A percentile compares a stretch with the other conserved stretches of the same genome.
These are phyloP conservation scores for Diorhabda sublineata DNA, from an alignment of 1,140 invertebrate genomes.

Conservation along the genomic window DNA sequence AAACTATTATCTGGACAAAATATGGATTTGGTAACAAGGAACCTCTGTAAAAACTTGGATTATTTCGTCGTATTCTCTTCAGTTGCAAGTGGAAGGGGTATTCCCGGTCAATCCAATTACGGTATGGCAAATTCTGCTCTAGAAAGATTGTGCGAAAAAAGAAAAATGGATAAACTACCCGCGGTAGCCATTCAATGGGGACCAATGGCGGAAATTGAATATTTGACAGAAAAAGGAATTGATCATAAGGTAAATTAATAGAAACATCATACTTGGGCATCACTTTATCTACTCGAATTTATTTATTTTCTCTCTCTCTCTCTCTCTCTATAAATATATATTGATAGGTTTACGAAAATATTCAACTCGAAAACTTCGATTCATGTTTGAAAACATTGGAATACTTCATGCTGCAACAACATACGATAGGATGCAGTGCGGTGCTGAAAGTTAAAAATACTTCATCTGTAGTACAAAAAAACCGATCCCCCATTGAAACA, in stretches of 20 bases:
- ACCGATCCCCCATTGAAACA: conserved; percentile 54
- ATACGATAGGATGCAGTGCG: conserved; percentile 72
- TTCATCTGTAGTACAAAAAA: conserved; percentile 53
- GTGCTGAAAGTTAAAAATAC: conserved; percentile 63
- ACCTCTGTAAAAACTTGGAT: conserved; percentile 19
- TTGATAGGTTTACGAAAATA: conserved; percentile 56
- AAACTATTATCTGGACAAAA: conserved; percentile 79
- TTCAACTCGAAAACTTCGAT: conserved; percentile 75
- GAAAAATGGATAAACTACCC: conserved; percentile 50
- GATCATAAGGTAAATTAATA: not conserved
- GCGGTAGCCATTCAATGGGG: conserved; percentile 59
- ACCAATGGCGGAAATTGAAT: conserved; percentile 52
- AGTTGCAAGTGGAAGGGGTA: conserved; percentile 68
- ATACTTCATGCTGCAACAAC: conserved; percentile 61
- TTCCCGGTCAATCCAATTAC: conserved; percentile 69
- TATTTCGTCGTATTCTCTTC: conserved; percentile 70
- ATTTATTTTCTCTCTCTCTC: not conserved
- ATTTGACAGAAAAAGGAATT: conserved; percentile 48
- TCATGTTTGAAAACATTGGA: conserved; percentile 69
- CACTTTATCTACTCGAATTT: too few relatives aligned
- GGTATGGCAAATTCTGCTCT: conserved; percentile 58
- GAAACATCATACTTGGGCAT: too few relatives aligned
- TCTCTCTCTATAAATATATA: not conserved
- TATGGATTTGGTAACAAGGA: conserved; percentile 63
- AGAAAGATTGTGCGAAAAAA: conserved; percentile 56